Evolutionary conservation across 2,113 vertebrate species (phyloP).

Genomic region (Poeciliopsis prolifica): DNA sequence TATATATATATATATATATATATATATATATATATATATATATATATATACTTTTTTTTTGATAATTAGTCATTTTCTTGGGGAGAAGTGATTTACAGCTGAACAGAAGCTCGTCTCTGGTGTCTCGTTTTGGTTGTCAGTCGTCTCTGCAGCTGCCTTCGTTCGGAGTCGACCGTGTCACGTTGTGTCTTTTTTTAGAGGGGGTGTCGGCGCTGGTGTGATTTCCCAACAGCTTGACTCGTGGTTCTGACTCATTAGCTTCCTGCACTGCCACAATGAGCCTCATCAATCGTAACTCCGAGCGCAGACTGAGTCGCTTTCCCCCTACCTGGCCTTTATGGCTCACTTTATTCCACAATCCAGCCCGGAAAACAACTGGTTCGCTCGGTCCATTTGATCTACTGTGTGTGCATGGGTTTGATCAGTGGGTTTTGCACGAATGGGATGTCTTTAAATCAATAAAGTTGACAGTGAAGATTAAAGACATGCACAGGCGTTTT

Average conservation of each 20-base stretch:
- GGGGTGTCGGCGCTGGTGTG: slow-evolving; percentile 29
- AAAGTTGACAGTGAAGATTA: background rate
- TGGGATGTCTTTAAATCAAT: background rate
- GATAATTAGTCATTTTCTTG: slow-evolving; percentile 9
- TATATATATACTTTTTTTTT: background rate
- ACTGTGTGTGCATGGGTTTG: background rate
- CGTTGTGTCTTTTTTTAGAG: slow-evolving; percentile 28
- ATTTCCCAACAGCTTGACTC: slow-evolving; percentile 80
- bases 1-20: too few species aligned
- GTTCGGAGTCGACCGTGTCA: slow-evolving; percentile 51
- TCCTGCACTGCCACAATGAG: slow-evolving; percentile 71
- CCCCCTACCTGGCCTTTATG: slow-evolving; percentile 47
- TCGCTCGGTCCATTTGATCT: background rate
- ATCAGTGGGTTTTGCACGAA: background rate
- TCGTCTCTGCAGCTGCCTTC: slow-evolving; percentile 49
- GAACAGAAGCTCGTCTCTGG: slow-evolving; percentile 26
- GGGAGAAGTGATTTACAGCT: slow-evolving; percentile 6
- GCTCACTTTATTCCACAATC: slow-evolving; percentile 26
- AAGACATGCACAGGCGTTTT: too few species aligned
- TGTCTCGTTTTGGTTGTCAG: slow-evolving; percentile 28
- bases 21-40: too few species aligned
- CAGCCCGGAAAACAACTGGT: slow-evolving; percentile 12
- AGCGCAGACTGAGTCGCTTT: slow-evolving; percentile 49
- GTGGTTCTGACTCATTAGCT: slow-evolving; percentile 80
- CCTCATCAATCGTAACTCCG: slow-evolving; percentile 70